Base-by-base conservation (phyloP, 2,888 invertebrate genomes). In the Drosophila parthenogenetica region DNA sequence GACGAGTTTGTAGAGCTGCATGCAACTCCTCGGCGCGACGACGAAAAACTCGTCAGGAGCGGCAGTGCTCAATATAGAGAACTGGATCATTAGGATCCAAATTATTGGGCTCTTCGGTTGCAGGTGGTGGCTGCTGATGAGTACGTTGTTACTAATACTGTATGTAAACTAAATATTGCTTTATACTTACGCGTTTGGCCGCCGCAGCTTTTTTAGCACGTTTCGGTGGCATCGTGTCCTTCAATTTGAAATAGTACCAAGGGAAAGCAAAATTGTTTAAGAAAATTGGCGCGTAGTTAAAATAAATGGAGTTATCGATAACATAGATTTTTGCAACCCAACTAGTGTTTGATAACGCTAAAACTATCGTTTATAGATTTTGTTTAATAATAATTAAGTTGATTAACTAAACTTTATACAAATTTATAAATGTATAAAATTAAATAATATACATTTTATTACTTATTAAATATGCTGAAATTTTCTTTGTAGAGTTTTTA, bases 41-140 rank as follows among this genome's bases (percentile, higher is more conserved):
- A 53, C 90, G 90, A 69, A 91, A 92, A 16, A 91, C 91, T 48
- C 83, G 87, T 90, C 92, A 92, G 68, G 90, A 90, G n/a, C 90
- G 90, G 43, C 92, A 92, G 66, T 92, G 91, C 60, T 91, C 91
- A 3, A 92, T 83, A 45, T 88, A 90, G 7, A 92, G 81, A 37
- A 91, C 90, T 2, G 91, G 90, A 10, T 59, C 63, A 13, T 45
- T 50, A 0, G 67, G 32, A 53, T 86, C 71, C 5, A 90, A 16
- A 4, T 58, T 29, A 0, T 17, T 42, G 13, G 19, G 7, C 14
- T 62, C 58, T 2, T 53, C 54, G 22, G 5, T 29, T 10, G 39
- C 35, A 22, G 58, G 39, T 13, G 40, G 11, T 13, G 39, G 2
- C 67, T 75, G 17, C 2, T 11, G 0, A 32, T 11, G 35, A 50